Percentiles rank a stretch among this genome's conserved stretches.
These are phyloP conservation scores for Hyposoter dolosus DNA, from an alignment of 2,888 invertebrate species.

Conservation along the genomic window DNA sequence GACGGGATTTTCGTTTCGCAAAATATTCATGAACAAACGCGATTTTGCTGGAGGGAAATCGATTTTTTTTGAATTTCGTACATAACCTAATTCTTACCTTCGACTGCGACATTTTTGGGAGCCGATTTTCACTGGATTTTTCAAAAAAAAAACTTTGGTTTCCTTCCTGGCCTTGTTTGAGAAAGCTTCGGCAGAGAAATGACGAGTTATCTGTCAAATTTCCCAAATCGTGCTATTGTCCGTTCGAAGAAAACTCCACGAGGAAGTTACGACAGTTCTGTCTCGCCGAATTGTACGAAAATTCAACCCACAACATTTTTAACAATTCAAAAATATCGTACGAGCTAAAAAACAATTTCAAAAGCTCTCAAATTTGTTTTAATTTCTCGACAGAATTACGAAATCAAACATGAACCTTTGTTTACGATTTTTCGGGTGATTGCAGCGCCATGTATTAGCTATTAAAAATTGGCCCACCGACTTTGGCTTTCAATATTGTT, in stretches of 20 bases:
- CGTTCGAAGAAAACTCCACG: no score
- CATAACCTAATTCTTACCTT: conserved; percentile 35
- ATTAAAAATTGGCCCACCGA: no score
- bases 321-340: background rate
- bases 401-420: conserved; percentile 7
- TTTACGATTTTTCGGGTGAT: background rate
- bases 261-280: background rate
- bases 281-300: background rate
- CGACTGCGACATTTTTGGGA: conserved; percentile 37
- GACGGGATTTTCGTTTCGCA: background rate
- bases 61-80: background rate
- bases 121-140: background rate
- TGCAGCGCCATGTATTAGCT: no score
- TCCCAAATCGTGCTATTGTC: background rate
- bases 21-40: background rate
- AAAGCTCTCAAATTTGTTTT: background rate
- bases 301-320: background rate
- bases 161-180: background rate
- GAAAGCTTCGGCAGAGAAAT: background rate
- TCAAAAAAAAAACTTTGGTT: background rate
- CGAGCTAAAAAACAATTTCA: background rate
- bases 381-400: background rate
- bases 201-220: background rate
- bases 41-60: background rate
- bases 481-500: no score